Percentiles rank a stretch among this genome's conserved stretches.
These are phyloP conservation scores for Dicerorhinus sumatrensis DNA, from an alignment of 2,113 vertebrate species.

Conservation along the genomic window DNA sequence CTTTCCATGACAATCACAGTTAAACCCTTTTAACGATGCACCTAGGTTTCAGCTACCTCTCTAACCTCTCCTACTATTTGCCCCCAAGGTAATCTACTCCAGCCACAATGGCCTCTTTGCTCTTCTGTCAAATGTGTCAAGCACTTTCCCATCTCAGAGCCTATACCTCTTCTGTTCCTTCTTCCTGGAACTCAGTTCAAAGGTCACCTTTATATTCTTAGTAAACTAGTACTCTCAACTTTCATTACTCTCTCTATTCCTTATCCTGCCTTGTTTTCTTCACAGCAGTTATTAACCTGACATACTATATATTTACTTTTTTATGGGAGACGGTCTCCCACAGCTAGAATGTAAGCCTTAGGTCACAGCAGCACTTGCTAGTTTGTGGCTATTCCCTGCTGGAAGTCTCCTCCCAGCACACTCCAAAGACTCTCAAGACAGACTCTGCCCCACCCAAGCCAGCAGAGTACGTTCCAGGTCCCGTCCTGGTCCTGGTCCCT, in stretches of 20 bases:
- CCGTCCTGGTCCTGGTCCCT: background rate
- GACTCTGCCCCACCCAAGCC: background rate
- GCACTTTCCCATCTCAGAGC: background rate
- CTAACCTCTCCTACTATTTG: background rate
- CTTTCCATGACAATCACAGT: background rate
- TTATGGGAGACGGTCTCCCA: background rate
- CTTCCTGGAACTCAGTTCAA: slow-evolving; percentile 1
- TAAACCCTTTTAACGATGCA: slow-evolving; percentile 39
- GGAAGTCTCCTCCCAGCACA: background rate
- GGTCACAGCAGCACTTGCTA: background rate
- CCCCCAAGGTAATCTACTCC: background rate
- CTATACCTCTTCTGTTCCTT: background rate
- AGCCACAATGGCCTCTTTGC: background rate
- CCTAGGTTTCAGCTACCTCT: background rate
- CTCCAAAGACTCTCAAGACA: background rate
- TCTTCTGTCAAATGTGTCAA: background rate
- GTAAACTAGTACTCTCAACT: background rate
- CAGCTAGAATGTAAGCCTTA: background rate
- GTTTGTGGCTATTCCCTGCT: background rate
- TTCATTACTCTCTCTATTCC: background rate
- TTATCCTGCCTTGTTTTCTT: background rate
- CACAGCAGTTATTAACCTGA: background rate
- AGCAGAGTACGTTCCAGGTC: background rate
- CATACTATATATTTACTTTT: background rate
- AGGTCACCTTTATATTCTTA: background rate